Percentiles rank a stretch among this genome's conserved stretches.
Evolutionary conservation across 2,797 vertebrate genomes (phyloP).

Genomic region (Hylomyscus alleni): DNA sequence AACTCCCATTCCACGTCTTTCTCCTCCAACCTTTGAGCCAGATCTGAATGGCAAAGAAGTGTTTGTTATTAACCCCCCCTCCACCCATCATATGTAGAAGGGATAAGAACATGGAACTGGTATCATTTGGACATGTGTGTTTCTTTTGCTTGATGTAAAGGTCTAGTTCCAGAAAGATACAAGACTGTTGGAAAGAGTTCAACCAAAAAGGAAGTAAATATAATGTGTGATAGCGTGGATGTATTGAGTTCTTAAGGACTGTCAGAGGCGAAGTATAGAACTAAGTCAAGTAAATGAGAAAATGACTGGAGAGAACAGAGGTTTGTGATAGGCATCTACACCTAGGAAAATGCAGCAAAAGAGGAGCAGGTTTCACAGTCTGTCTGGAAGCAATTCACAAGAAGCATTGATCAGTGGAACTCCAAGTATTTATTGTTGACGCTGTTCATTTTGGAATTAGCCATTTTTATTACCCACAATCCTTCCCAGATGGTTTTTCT

Average conservation of each 20-base stretch:
- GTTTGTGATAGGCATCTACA: not conserved
- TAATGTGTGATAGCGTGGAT: constrained; percentile 54
- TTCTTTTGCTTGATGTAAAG: constrained; percentile 18
- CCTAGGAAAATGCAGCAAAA: not conserved
- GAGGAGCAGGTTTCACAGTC: not conserved
- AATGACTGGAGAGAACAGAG: constrained; percentile 48
- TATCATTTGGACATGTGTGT: not conserved
- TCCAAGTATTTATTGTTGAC: not conserved
- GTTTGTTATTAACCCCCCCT: not conserved
- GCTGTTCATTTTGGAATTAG: not conserved
- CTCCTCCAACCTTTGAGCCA: not conserved
- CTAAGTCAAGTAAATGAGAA: constrained; percentile 72
- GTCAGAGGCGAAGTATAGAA: constrained; percentile 68
- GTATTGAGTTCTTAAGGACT: constrained; percentile 70
- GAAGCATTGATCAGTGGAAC: not conserved
- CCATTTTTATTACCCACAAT: constrained; percentile 39
- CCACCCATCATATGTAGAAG: not conserved
- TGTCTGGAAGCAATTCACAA: not conserved
- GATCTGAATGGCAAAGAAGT: not conserved
- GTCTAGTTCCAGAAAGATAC: constrained; percentile 58
- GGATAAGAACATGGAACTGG: not conserved
- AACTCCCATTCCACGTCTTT: not conserved
- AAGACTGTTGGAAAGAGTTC: constrained; percentile 66
- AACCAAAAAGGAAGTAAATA: constrained; percentile 69
- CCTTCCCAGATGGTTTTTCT: constrained; percentile 34